Base-by-base conservation (phyloP, 2,113 vertebrate species). In the Crypturellus undulatus region DNA sequence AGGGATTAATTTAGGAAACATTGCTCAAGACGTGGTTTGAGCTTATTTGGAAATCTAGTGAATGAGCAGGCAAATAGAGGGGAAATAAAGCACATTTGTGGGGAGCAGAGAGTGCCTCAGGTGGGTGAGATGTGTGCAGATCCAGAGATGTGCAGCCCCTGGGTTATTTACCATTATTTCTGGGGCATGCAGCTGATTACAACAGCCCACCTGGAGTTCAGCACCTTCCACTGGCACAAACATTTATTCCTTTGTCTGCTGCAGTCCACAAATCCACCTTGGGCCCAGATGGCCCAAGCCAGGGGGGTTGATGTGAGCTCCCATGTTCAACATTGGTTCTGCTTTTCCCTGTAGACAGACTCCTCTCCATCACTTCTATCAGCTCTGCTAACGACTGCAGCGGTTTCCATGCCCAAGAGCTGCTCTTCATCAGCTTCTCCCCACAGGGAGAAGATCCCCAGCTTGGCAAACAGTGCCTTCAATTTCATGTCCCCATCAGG, bases 1-100 rank as follows among this genome's bases (percentile, higher is more conserved):
- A 34, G 52, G 45, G 59, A 95, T 91, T 93, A 85, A 94, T 51
- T 92, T 36, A 22, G 65, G 56, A 84, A 94, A 59, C 72, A 85
- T 77, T 80, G 60, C 49, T 80, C 65, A 72, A 91, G 87, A 90
- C 62, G 80, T 80, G 51, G 65, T 76, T 63, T 83, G 68, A 85
- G 79, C 65, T 73, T 58, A 73, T 52, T 30, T 64, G 45, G 82
- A 91, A 89, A 94, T 36, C 30, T 17, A 59, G 49, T 69, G 79
- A 52, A 88, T 16, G n/a, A 91, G 19, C 54, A 84, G 67, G 70
- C 32, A n/a, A 62, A 65, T 7, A 52, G 21, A 83, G 11, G 32
- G 65, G 36, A 7, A 87, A 36, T 56, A 67, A 60, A 69, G 79
- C 7, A 21, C n/a, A 21, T 1, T 42, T 81, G 52, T 73, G 71